Conservation (phyloP, 2,797 vertebrate genomes). For the Propithecus perrieri region DNA sequence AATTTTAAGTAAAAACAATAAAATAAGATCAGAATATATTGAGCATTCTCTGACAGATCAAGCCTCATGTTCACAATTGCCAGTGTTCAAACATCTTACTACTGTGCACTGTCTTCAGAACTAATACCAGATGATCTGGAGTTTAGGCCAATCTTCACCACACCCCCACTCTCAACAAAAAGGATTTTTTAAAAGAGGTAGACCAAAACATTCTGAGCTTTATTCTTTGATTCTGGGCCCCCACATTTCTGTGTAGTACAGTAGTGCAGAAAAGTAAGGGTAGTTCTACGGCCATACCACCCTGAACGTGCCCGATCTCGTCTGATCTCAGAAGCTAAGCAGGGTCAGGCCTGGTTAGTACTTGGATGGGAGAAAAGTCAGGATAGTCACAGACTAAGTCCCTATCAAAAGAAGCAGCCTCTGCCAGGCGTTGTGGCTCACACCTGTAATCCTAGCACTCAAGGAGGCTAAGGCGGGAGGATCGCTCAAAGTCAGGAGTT, state of each 20-base stretch:
- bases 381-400: background rate
- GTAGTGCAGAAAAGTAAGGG: background rate
- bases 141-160: background rate
- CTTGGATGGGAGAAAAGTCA: background rate
- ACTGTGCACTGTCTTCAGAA: background rate
- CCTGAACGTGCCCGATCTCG: too few species aligned
- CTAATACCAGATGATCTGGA: background rate
- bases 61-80: background rate
- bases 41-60: background rate
- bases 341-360: too few species aligned
- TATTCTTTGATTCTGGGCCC: background rate
- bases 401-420: background rate
- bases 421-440: background rate
- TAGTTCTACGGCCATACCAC: background rate
- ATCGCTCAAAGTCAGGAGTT: too few species aligned
- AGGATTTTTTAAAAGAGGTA: background rate
- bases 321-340: too few species aligned
- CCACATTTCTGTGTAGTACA: background rate
- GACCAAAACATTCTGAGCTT: background rate
- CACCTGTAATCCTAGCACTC: too few species aligned
- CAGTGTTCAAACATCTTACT: background rate
- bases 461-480: too few species aligned
- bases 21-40: conserved; percentile 28
- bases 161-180: background rate
- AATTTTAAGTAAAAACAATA: conserved; percentile 43